Evolutionary conservation across 2,888 invertebrate species (phyloP), one percentile per base, ranked within the genome.

Genomic region (Cloeon dipterum): DNA sequence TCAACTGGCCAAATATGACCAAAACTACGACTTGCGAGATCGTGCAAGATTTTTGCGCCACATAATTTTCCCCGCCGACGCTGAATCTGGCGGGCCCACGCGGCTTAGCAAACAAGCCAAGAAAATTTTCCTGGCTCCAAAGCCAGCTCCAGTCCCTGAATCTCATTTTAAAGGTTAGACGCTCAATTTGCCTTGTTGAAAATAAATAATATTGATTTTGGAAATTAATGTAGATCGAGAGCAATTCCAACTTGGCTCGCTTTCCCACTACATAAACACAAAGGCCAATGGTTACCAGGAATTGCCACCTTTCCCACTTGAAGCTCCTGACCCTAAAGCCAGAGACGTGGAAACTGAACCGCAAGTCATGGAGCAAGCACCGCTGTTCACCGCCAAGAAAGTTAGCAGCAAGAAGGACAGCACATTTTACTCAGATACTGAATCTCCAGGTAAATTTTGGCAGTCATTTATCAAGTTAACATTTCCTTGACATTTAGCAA

Each of bases 1-100:
- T 50, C 83, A 75, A 45, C 62, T 98, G 49, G 93, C 96, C 1
- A 78, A 89, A 46, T 98, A 96, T 56, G 98, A 98, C 64, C 78
- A 81, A 46, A 91, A 89, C 58, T 98, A 96, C 53, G 96, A 98
- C 59, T 89, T 98, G 37, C 67, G 98, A 18, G 98, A 99, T 61
- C 68, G 93, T 8, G 88, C 91, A 4, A 65, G 98, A 18, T 74
- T 96, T 52, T 62, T 99, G 37, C 71, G 79, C 11, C 76, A 76
- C 42, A 74, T 88, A 46, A 68, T 86, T 20, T 70, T 82, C 46
- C 66, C 74, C 50, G 45, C 59, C 47, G 39, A 45, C 44, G 46
- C 54, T 34, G 59, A 61, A 42, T 62, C 62, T 8, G 56, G 58
- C 11, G 59, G 65, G 26, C 47, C 46, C 42, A 62, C 61, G 39